Evolutionary conservation across 2,113 vertebrate genomes (phyloP).

Genomic region (Podarcis raffonei): DNA sequence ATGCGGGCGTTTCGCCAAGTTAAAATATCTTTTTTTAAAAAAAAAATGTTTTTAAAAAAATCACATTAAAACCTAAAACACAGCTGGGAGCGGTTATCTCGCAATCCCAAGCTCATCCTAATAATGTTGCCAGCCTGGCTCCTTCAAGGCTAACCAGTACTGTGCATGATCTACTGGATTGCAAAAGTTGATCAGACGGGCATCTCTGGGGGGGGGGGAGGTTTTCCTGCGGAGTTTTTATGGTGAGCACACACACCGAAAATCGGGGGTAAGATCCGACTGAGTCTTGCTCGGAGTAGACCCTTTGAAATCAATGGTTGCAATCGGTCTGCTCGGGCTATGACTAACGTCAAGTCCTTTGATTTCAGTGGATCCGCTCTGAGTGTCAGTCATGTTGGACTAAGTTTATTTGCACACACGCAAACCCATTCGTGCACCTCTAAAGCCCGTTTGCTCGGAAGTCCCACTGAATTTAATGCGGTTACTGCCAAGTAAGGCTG

Average conservation of each 20-base stretch:
- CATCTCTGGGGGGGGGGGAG: slow-evolving; percentile 1
- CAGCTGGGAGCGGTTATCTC: slow-evolving; percentile 67
- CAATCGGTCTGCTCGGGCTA: no score
- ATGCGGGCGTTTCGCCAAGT: slow-evolving; percentile 48
- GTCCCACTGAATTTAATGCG: background rate
- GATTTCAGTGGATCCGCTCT: no score
- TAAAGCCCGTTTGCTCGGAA: background rate
- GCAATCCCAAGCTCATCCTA: slow-evolving; percentile 52
- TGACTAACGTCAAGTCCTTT: no score
- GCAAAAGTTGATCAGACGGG: background rate
- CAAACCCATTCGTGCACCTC: no score
- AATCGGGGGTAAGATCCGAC: no score
- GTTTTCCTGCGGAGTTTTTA: no score
- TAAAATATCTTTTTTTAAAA: no score
- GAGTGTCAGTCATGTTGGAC: no score
- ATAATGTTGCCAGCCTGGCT: slow-evolving; percentile 10
- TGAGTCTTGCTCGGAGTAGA: no score
- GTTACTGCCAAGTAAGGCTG: background rate
- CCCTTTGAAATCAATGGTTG: no score
- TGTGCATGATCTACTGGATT: background rate
- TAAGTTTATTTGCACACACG: background rate
- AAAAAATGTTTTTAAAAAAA: background rate
- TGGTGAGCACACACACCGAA: no score
- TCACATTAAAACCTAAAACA: slow-evolving; percentile 51
- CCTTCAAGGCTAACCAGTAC: background rate